Evolutionary conservation across 1,140 invertebrate genomes (phyloP), one percentile per base, ranked within the genome.

Genomic region (Drosophila burlai): DNA sequence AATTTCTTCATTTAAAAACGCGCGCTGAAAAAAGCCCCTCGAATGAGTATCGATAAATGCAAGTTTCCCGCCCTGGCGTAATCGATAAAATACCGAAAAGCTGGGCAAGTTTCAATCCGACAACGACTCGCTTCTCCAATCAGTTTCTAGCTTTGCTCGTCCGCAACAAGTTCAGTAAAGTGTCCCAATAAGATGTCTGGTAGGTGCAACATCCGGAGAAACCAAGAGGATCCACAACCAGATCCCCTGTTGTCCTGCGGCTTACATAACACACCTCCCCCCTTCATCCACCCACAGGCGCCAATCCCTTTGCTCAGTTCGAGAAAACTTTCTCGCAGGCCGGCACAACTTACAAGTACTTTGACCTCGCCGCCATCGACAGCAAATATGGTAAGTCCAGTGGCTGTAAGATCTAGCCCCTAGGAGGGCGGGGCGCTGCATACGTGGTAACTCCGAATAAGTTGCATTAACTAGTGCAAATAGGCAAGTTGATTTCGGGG

Each of bases 321-420:
- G 80, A 97, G 60, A 97, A 97, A 91, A 94, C 94, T 3, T 91
- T 98, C 31, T 93, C 94, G 5, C 92, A 97, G 34, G 94, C 94
- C 74, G 96, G 95, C 1, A 95, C 95, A 49, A 93, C 95, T 3
- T 97, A 95, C 82, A 95, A 95, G 66, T 98, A 96, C 91, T 98
- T 95, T 93, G 96, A 98, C 93, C 81, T 98, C 36, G 85, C 94
- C 31, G 81, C 93, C 49, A 93, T 97, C 92, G 95, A 96, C 84
- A 91, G 94, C 66, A 95, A 96, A 94, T 98, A 97, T 95, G 95
- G 97, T 98, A 94, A 95, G 97, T 98, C 94, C 94, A 95, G 94
- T 84, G 46, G 24, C 21, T 40, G 15, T 29, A 29, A 42, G 52
- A 36, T 73, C 24, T 26, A 1, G 15, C 34, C 38, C 15, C 8